A percentile compares a stretch with the other conserved stretches of the same genome.
Conservation (phyloP, 2,888 invertebrate species). For the Boloria selene region DNA sequence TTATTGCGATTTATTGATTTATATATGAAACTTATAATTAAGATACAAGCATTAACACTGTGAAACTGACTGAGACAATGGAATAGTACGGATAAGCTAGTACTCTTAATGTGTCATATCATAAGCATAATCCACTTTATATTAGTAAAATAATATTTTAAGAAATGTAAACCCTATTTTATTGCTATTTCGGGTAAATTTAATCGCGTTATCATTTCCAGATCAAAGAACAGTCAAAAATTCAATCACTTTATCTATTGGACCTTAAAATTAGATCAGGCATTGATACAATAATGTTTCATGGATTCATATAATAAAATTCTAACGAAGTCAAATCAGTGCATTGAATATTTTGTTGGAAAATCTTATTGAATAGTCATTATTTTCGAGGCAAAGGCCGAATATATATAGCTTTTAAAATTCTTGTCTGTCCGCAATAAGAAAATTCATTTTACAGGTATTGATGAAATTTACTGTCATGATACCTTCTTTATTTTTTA, state of each 20-base stretch:
- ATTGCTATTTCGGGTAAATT: background rate
- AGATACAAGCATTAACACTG: too few relatives aligned
- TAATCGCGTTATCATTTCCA: constrained; percentile 7
- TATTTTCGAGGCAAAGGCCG: too few relatives aligned
- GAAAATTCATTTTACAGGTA: too few relatives aligned
- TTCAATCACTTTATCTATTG: constrained; percentile 29
- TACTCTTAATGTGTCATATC: too few relatives aligned
- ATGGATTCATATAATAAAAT: background rate
- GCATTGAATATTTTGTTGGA: background rate
- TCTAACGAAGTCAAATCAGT: background rate
- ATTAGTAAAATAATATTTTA: background rate
- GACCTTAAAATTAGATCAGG: constrained; percentile 23
- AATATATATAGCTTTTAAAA: background rate
- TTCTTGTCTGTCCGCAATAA: background rate
- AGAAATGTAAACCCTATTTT: background rate
- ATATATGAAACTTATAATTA: too few relatives aligned
- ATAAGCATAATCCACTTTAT: background rate
- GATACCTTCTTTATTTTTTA: too few relatives aligned
- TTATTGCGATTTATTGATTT: too few relatives aligned
- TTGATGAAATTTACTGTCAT: too few relatives aligned
- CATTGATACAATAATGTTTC: background rate
- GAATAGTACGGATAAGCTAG: too few relatives aligned
- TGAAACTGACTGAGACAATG: too few relatives aligned
- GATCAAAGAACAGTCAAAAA: constrained; percentile 26
- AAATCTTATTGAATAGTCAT: too few relatives aligned